A percentile compares a stretch with the other conserved stretches of the same genome.
Evolutionary conservation across 2,113 vertebrate genomes (phyloP).

Genomic region (Axis porcinus): DNA sequence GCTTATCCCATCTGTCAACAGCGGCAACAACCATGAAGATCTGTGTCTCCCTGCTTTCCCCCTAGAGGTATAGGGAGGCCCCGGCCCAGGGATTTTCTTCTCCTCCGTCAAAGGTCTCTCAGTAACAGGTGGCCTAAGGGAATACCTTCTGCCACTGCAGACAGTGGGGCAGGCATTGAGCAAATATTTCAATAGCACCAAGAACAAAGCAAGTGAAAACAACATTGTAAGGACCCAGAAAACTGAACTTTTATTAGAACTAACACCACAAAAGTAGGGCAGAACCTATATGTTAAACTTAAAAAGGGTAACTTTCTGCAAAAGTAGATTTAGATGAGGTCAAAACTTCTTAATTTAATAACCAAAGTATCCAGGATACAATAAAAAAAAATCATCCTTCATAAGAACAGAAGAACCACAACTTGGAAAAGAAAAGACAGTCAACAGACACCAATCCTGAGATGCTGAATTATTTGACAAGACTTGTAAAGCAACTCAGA

Average conservation of each 20-base stretch:
- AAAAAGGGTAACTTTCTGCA: neutral
- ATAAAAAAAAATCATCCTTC: neutral
- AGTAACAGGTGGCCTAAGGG: neutral
- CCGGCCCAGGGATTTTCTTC: neutral
- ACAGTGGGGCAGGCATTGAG: neutral
- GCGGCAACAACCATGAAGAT: neutral
- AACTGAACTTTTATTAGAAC: neutral
- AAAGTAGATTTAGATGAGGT: neutral
- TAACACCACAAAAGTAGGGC: neutral
- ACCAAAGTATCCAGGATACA: neutral
- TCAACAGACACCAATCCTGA: neutral
- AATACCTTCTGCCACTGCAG: neutral
- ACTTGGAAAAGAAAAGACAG: slow-evolving; percentile 33
- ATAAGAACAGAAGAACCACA: neutral
- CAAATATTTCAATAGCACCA: neutral
- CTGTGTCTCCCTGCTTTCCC: neutral
- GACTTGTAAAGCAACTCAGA: slow-evolving; percentile 23
- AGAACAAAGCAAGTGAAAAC: neutral
- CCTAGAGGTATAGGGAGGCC: neutral
- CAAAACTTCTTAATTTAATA: neutral
- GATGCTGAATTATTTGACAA: slow-evolving; percentile 8
- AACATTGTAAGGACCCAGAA: neutral
- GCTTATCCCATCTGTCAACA: neutral
- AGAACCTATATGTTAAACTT: neutral
- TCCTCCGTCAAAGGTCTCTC: neutral